phyloP scores from a whole-genome alignment of 2,113 vertebrate genomes.

The Baryphthengus martii region DNA sequence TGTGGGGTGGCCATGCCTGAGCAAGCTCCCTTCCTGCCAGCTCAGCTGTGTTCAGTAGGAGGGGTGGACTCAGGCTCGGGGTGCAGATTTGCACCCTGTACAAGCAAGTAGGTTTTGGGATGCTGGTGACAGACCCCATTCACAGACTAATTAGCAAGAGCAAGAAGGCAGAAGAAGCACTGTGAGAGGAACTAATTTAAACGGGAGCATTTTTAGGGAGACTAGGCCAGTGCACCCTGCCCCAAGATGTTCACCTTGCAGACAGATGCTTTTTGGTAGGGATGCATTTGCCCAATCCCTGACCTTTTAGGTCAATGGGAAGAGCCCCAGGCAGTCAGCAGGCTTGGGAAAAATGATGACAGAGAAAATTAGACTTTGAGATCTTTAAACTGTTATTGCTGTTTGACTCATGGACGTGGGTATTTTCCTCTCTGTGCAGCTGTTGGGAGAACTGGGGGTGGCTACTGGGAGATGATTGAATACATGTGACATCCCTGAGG shows the following conservation, averaged over 20 bases:
- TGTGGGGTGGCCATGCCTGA: no score
- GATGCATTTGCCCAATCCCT: background rate
- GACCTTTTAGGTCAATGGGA: background rate
- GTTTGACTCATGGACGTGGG: constrained; percentile 20
- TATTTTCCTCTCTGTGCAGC: constrained; percentile 46
- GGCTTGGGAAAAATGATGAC: constrained; percentile 23
- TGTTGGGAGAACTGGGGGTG: constrained; percentile 61
- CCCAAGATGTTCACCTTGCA: background rate
- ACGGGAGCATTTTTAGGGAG: background rate
- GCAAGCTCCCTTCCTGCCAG: background rate
- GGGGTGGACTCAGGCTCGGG: background rate
- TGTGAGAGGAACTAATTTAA: background rate
- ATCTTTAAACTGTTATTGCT: background rate
- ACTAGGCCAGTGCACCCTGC: background rate
- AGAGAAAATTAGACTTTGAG: background rate
- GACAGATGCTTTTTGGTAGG: background rate
- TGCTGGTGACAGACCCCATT: background rate
- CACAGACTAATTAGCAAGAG: accelerated
- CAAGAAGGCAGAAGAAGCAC: background rate
- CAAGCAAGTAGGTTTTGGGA: background rate
- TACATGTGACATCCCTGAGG: constrained; percentile 20
- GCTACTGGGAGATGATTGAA: constrained; percentile 47
- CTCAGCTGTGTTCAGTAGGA: background rate
- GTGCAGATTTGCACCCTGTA: background rate
- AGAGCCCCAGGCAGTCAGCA: constrained; percentile 9